Percentiles rank a stretch among this genome's conserved stretches.
Conservation (phyloP, 2,888 invertebrate species). For the Linnaemya vulpina region DNA sequence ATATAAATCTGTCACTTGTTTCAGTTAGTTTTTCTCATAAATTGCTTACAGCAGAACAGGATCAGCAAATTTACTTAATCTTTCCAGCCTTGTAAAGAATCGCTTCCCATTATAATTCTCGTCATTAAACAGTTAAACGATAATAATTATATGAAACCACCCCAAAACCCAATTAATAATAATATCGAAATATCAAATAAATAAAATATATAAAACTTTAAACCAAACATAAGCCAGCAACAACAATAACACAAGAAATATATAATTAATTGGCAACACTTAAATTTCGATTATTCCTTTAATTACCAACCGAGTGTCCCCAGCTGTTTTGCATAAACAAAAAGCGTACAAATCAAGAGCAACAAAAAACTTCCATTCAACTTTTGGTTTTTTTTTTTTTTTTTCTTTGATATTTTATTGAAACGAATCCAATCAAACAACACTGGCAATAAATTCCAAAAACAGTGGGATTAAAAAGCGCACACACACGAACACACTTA, state of each 20-base stretch:
- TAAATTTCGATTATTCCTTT: slow-evolving; percentile 72
- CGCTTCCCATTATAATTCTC: not conserved
- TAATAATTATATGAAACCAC: slow-evolving; percentile 10
- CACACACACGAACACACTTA: slow-evolving; percentile 28
- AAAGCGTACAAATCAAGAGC: slow-evolving; percentile 21
- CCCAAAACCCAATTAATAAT: slow-evolving; percentile 9
- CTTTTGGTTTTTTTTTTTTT: not conserved
- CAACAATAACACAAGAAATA: slow-evolving; percentile 60
- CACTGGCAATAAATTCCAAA: slow-evolving; percentile 73
- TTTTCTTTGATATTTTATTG: not conserved
- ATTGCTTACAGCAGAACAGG: too few relatives aligned
- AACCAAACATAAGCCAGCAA: slow-evolving; percentile 5
- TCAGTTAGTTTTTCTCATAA: too few relatives aligned
- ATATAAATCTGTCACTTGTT: too few relatives aligned
- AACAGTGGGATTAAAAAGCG: slow-evolving; percentile 73
- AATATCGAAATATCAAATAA: not conserved
- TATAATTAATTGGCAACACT: slow-evolving; percentile 71
- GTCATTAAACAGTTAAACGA: slow-evolving; percentile 2
- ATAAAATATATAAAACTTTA: not conserved
- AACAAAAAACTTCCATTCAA: slow-evolving; percentile 46
- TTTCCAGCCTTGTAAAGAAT: not conserved
- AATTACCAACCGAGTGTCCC: slow-evolving; percentile 73
- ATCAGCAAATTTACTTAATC: too few relatives aligned
- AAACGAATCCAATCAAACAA: slow-evolving; percentile 70
- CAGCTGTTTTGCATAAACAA: slow-evolving; percentile 73